Evolutionary conservation across 2,113 vertebrate genomes (phyloP), one percentile per base, ranked within the genome.

Genomic region (Malurus cyaneus): DNA sequence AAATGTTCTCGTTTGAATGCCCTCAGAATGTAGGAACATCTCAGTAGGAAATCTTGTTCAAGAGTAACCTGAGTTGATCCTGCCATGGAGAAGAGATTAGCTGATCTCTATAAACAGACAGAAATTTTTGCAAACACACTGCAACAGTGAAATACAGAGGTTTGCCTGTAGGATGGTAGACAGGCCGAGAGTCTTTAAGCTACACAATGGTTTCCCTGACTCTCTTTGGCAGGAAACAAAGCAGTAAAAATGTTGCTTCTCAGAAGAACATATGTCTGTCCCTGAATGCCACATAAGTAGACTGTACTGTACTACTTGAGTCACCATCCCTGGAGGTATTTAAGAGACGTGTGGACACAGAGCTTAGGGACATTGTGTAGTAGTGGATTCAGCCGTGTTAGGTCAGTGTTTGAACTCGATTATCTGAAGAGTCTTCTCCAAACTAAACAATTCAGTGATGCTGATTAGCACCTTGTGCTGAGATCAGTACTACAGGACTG

Each of bases 311-410:
- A 12, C 42, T 80, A 19, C 26, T 61, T 70, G 59, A 73, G 46
- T 73, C 20, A 26, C 26, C 16, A 16, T 80, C 24, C 21, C 31
- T 82, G 50, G 19, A 36, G 24, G 14, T 79, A 23, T 66, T 88
- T 41, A 57, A 49, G 80, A 44, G 36, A 36, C 1, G 0, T 11
- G 21, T 18, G 56, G 49, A 56, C 1, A 0, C 26, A 28, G 31
- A 12, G 6, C 77, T 80, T 36, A 59, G 32, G 19, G 42, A 71
- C 8, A 4, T 28, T 25, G 29, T 64, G 62, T 64, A 52, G 34
- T 60, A 49, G 19, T 64, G 23, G 64, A 8, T 16, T 42, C 13
- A 7, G 28, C 16, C 60, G 34, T 19, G 32, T 14, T 78, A 13
- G 19, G 7, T 64, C 54, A 25, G 23, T 9, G 4, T 25, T 72